Evolutionary conservation across 1,140 invertebrate species (phyloP).

Genomic region (Oscheius sp.): DNA sequence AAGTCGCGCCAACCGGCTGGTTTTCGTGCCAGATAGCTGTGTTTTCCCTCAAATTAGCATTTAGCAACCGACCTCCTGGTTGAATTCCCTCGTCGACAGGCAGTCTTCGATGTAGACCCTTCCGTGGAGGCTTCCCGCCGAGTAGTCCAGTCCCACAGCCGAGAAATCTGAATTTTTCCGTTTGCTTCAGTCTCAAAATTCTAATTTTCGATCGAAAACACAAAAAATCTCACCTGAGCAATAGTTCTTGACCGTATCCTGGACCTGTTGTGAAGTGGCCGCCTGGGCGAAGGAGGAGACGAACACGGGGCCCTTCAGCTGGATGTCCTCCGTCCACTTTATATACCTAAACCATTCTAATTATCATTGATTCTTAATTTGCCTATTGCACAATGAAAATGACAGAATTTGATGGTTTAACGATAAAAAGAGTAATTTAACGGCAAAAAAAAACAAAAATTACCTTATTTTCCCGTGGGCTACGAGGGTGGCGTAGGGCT

Average conservation of each 20-base stretch:
- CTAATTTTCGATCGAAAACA: neutral
- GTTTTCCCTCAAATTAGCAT: too few relatives aligned
- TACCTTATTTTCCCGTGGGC: conserved; percentile 11
- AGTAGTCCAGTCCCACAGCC: conserved; percentile 14
- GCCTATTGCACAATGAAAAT: too few relatives aligned
- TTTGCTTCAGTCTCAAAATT: neutral
- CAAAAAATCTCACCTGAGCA: neutral
- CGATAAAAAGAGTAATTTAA: too few relatives aligned
- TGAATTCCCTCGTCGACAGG: conserved; percentile 38
- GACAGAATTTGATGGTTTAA: too few relatives aligned
- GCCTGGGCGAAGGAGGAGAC: conserved; percentile 21
- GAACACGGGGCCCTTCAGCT: conserved; percentile 42
- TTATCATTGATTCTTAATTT: too few relatives aligned
- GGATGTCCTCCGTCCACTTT: conserved; percentile 32
- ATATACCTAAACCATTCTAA: conserved; percentile 39
- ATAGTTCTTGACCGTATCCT: conserved; percentile 11
- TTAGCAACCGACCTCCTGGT: conserved; percentile 42
- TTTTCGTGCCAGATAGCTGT: too few relatives aligned
- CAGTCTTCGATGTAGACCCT: conserved; percentile 40
- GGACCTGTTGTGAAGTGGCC: neutral
- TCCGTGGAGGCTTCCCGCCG: conserved; percentile 31
- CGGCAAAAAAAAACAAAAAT: too few relatives aligned
- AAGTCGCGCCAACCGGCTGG: too few relatives aligned
- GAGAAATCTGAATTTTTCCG: conserved; percentile 7
- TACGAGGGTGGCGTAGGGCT: conserved; percentile 25